Percentiles rank a stretch among this genome's conserved stretches.
These are phyloP conservation scores for Sphaerodactylus townsendi DNA, from an alignment of 2,113 vertebrate species.

Conservation along the genomic window DNA sequence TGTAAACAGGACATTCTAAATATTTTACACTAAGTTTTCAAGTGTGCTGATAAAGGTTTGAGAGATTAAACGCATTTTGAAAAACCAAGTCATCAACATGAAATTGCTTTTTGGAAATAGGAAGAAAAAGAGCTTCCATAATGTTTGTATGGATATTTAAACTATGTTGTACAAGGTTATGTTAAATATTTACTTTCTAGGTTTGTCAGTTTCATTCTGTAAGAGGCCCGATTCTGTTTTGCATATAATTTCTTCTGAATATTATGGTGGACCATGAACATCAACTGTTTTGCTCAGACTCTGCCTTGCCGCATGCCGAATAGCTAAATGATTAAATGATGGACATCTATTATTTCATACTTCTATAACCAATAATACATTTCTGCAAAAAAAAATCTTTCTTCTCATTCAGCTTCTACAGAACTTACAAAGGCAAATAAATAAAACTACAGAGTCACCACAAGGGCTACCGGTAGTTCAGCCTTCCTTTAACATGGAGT, in stretches of 20 bases:
- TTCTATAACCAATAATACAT: not conserved
- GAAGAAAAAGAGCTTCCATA: not conserved
- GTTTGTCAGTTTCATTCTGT: not conserved
- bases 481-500: not conserved
- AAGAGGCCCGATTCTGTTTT: not conserved
- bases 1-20: not conserved
- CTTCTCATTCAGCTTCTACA: not conserved
- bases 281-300: not conserved
- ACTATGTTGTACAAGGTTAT: not conserved
- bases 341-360: not conserved
- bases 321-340: not conserved
- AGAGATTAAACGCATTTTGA: not conserved
- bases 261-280: not conserved
- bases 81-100: not conserved
- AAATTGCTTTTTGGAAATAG: not conserved
- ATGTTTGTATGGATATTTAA: not conserved
- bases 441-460: not conserved
- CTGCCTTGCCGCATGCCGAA: not conserved
- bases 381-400: not conserved
- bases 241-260: not conserved
- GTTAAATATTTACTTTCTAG: not conserved
- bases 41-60: not conserved
- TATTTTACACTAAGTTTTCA: not conserved
- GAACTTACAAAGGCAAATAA: not conserved
- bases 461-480: not conserved